A percentile compares a stretch with the other conserved stretches of the same genome.
Evolutionary conservation across 2,797 vertebrate species (phyloP).

Genomic region (Rhinichthys osculus): DNA sequence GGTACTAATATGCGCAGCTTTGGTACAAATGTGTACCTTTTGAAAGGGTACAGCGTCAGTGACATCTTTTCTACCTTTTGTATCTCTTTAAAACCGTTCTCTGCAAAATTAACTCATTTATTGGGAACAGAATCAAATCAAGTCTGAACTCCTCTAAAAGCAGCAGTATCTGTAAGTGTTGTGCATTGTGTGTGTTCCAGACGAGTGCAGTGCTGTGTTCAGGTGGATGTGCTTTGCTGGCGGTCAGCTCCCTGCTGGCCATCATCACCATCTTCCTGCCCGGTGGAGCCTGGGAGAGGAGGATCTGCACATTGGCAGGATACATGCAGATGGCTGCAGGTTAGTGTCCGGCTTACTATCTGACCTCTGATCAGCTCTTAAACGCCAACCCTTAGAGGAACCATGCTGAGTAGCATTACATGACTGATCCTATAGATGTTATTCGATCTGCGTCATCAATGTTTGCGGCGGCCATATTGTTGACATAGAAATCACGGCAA

Average conservation of each 20-base stretch:
- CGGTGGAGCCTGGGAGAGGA: constrained; percentile 86
- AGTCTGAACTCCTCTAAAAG: neutral
- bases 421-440: constrained; percentile 6
- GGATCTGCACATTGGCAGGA: constrained; percentile 90
- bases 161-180: neutral
- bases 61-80: neutral
- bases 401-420: neutral
- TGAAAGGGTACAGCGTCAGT: neutral
- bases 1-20: no score
- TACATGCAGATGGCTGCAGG: constrained; percentile 95
- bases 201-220: constrained; percentile 92
- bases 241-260: constrained; percentile 89
- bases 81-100: neutral
- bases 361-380: constrained; percentile 4
- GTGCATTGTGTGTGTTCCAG: constrained; percentile 73
- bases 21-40: no score
- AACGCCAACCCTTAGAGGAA: neutral
- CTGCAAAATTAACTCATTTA: neutral
- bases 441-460: no score
- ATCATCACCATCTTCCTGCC: constrained; percentile 91
- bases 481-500: no score
- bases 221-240: constrained; percentile 89
- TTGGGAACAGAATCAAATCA: neutral
- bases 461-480: no score
- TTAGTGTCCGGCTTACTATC: constrained; percentile 67